These are phyloP conservation scores for Oedothorax gibbosus DNA, from an alignment of 1,140 invertebrate species.

Conservation along the genomic window DNA sequence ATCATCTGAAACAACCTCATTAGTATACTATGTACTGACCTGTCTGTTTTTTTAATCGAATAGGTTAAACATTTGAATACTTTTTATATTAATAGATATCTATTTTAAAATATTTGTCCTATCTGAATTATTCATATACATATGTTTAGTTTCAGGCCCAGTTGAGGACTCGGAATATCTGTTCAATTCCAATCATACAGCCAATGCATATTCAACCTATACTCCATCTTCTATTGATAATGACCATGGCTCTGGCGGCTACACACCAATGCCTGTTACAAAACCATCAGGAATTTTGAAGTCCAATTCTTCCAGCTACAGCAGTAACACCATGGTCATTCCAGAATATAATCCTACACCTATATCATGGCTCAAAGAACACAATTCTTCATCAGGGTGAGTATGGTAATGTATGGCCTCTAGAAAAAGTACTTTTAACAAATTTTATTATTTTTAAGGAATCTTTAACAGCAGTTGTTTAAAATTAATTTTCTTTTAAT, in stretches of 20 bases:
- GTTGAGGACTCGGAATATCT: slow-evolving; percentile 26
- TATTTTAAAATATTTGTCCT: too few species aligned
- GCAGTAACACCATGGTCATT: slow-evolving; percentile 3
- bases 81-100: too few species aligned
- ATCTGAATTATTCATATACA: too few species aligned
- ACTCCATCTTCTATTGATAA: background rate
- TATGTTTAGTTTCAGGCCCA: background rate
- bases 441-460: too few species aligned
- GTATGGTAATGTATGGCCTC: too few species aligned
- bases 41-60: too few species aligned
- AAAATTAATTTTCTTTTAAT: too few species aligned
- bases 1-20: too few species aligned
- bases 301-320: background rate
- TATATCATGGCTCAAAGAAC: slow-evolving; percentile 73
- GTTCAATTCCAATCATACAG: background rate
- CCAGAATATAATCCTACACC: slow-evolving; percentile 76
- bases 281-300: slow-evolving; percentile 21
- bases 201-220: background rate
- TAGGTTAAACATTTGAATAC: too few species aligned
- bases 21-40: too few species aligned
- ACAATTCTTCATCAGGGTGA: background rate
- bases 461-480: too few species aligned
- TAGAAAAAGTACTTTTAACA: too few species aligned
- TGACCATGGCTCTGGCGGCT: slow-evolving; percentile 58
- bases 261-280: slow-evolving; percentile 66